A percentile compares a stretch with the other conserved stretches of the same genome.
These are phyloP conservation scores for Synergus gifuensis DNA, from an alignment of 2,888 invertebrate genomes.

Conservation along the genomic window DNA sequence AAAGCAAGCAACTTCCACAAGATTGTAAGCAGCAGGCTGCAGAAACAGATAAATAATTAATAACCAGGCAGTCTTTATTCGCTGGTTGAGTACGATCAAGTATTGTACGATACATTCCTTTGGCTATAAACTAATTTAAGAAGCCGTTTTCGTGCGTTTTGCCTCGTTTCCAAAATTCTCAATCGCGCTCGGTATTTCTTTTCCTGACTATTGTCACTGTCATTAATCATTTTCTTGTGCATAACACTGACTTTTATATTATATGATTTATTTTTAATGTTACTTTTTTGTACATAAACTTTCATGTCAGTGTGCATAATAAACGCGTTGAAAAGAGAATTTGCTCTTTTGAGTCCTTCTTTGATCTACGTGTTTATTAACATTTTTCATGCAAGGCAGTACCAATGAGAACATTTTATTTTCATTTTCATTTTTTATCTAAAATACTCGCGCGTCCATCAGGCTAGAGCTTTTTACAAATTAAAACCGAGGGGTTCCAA, in stretches of 20 bases:
- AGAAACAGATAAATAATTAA: slow-evolving; percentile 66
- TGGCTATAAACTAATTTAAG: slow-evolving; percentile 75
- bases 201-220: slow-evolving; percentile 13
- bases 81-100: slow-evolving; percentile 75
- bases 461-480: slow-evolving; percentile 1
- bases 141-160: slow-evolving; percentile 50
- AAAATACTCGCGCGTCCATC: slow-evolving; percentile 18
- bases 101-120: slow-evolving; percentile 78
- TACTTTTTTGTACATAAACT: slow-evolving; percentile 13
- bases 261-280: slow-evolving; percentile 13
- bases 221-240: slow-evolving; percentile 48
- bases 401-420: slow-evolving; percentile 31
- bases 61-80: slow-evolving; percentile 63
- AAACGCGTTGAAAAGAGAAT: background rate
- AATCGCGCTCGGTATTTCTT: slow-evolving; percentile 30
- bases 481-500: background rate
- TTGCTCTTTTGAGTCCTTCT: slow-evolving; percentile 5
- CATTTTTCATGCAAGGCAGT: slow-evolving; percentile 20
- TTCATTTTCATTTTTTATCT: slow-evolving; percentile 8
- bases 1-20: slow-evolving; percentile 50
- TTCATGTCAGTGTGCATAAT: background rate
- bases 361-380: slow-evolving; percentile 10
- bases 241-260: slow-evolving; percentile 17
- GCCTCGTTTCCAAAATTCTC: slow-evolving; percentile 53
- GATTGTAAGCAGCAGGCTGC: slow-evolving; percentile 75